Evolutionary conservation across 2,113 vertebrate genomes (phyloP), one percentile per base, ranked within the genome.

Genomic region (Cyanoderma ruficeps): DNA sequence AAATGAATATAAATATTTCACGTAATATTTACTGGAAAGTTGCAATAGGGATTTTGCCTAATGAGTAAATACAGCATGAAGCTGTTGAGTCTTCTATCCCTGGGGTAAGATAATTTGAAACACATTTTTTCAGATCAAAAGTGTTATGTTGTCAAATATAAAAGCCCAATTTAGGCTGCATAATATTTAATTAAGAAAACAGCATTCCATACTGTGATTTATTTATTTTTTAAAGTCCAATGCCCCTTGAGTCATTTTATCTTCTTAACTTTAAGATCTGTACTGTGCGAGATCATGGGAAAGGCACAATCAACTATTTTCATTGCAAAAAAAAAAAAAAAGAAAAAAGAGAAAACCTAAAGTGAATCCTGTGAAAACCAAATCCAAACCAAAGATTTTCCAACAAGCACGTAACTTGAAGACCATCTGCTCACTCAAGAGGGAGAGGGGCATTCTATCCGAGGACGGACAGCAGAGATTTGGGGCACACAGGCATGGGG

Each of bases 41-140:
- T 60, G 52, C 91, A 83, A 90, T 68, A 82, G 87, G 30, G 64
- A 96, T 95, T 96, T 83, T 92, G 59, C 91, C 94, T 96, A 91
- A 93, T 95, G 92, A 89, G 59, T 83, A 82, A 96, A 97, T 95
- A 87, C 76, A 95, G 96, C 85, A 89, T 87, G 84, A 96, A 96
- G 92, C 89, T 80, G 50, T 79, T 83, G 74, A 95, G 85, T 76
- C 71, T 95, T 87, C 72, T 68, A 23, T 84, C 95, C 96, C 94
- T 39, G 55, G 93, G 92, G 93, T 65, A 94, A 79, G 86, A 78
- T 90, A 89, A 95, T 96, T 91, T 91, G 91, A 94, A 95, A 75
- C 85, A 95, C 50, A 88, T 95, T 96, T 95, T 94, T 95, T 92
- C 82, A 95, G 94, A 97, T 97, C 97, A 97, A 96, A 98, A 96